Evolutionary conservation across 1,140 invertebrate species (phyloP), one percentile per base, ranked within the genome.

Genomic region (Bombus ignitus): DNA sequence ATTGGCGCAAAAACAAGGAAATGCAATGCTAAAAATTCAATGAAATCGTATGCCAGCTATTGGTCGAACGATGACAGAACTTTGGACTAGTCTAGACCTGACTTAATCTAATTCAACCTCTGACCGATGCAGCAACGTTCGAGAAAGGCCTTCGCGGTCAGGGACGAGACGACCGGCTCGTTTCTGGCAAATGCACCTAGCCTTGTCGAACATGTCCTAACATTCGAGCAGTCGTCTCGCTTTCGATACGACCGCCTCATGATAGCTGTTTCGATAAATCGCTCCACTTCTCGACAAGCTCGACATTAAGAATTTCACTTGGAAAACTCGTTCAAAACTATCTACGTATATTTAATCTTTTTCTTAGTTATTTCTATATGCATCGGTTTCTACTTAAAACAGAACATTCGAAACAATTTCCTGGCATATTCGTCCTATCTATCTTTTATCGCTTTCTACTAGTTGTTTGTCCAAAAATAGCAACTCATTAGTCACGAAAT

Each of bases 71-170:
- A 62, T 35, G 35, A 8, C 47, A 47, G 71, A 71, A 85, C 82
- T 81, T 87, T 65, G 82, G 42, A 76, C 77, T 72, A 47, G 39
- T 35, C 76, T 57, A 82, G 71, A 74, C 70, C 65, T 75, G 37
- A 74, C 66, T 71, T 82, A 77, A 86, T 53, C 81, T 66, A 81
- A 86, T 81, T 89, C 66, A 32, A 88, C 47, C 72, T 81, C 37
- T 35, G 73, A 74, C 42, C 78, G 83, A 59, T 81, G 77, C 72
- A 78, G 18, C 68, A 44, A 18, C 47, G 42, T 80, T 76, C 57
- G 68, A 83, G 68, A 87, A 89, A 83, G 68, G 68, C n/a, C 77
- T 85, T 80, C 68, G 72, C 42, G 81, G 72, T 85, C 81, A 87
- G 59, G 81, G 78, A 87, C 77, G 47, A 65, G 32, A 39, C 39